Evolutionary conservation across 2,797 vertebrate genomes (phyloP).

Genomic region (Pseudomugil gertrudae): DNA sequence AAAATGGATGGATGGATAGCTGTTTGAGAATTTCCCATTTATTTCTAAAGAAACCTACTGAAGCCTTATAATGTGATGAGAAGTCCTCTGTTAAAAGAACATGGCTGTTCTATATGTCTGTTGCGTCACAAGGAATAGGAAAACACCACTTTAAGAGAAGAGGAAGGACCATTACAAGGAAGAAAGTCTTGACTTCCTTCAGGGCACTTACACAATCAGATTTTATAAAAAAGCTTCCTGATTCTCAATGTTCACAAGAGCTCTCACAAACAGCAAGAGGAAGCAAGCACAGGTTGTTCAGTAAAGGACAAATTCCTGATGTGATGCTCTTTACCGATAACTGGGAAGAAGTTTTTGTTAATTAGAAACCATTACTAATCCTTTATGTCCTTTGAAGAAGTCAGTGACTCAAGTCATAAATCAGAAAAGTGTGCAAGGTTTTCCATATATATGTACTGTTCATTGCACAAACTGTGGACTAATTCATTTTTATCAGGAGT

Average conservation of each 20-base stretch:
- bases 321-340: not conserved
- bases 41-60: rapidly evolving
- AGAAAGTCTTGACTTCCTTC: not conserved
- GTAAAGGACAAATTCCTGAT: not conserved
- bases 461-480: too few species aligned
- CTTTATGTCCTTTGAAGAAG: not conserved
- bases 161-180: not conserved
- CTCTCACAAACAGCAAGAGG: not conserved
- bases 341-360: not conserved
- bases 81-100: not conserved
- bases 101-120: not conserved
- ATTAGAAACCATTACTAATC: not conserved
- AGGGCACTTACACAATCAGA: not conserved
- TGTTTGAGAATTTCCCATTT: not conserved
- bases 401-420: not conserved
- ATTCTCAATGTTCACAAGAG: not conserved
- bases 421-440: not conserved
- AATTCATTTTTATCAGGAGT: too few species aligned
- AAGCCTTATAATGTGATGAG: rapidly evolving
- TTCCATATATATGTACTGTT: too few species aligned
- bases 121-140: not conserved
- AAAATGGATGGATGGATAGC: too few species aligned
- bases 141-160: not conserved
- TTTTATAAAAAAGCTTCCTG: not conserved
- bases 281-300: not conserved